Conservation (phyloP, 2,113 vertebrate species). For the Progne subis region DNA sequence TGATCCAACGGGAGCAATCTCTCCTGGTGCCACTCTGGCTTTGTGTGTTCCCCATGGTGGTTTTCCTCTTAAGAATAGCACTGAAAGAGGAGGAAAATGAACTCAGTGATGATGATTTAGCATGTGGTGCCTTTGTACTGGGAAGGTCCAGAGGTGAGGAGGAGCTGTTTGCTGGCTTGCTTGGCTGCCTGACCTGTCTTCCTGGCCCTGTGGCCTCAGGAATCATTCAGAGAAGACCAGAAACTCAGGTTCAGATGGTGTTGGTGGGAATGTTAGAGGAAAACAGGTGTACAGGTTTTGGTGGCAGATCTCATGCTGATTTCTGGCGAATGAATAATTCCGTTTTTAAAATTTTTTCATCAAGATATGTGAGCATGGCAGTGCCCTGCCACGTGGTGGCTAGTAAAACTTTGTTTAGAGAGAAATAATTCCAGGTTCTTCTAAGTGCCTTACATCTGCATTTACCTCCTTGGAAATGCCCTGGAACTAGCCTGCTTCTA, state of each 20-base stretch:
- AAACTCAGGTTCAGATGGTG: neutral
- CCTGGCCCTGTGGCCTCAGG: neutral
- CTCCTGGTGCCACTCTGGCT: rapidly evolving
- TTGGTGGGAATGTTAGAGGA: neutral
- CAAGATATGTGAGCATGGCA: neutral
- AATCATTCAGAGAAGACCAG: neutral
- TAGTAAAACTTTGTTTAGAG: neutral
- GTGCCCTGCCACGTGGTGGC: neutral
- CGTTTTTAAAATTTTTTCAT: neutral
- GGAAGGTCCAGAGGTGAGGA: neutral
- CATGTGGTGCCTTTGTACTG: rapidly evolving
- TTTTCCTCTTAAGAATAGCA: neutral
- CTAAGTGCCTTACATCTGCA: neutral
- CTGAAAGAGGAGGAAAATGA: neutral
- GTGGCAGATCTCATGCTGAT: neutral
- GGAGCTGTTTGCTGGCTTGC: neutral
- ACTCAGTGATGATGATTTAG: rapidly evolving
- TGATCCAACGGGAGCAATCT: neutral
- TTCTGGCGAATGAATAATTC: neutral
- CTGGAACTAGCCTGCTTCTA: neutral
- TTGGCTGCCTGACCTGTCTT: neutral
- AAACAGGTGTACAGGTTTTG: neutral
- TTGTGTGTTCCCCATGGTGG: rapidly evolving
- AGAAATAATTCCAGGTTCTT: neutral
- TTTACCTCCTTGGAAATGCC: neutral